A percentile compares a stretch with the other conserved stretches of the same genome.
phyloP scores from a whole-genome alignment of 2,113 vertebrate genomes.

The Passer montanus region DNA sequence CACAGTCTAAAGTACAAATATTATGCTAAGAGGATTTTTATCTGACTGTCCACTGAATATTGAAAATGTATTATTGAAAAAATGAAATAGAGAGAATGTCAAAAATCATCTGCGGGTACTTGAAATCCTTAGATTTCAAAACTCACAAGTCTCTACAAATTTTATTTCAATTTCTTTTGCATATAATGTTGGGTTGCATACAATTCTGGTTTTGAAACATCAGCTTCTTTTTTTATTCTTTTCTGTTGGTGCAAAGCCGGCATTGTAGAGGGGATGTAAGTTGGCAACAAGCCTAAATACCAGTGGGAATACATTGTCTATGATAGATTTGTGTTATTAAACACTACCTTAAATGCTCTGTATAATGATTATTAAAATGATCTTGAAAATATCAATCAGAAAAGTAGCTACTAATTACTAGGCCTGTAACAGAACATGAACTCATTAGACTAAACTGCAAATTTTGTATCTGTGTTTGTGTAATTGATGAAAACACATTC shows the following conservation, averaged over 20 bases:
- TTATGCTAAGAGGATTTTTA: not conserved
- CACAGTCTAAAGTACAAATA: not conserved
- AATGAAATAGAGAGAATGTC: not conserved
- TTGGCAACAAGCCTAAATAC: conserved; percentile 69
- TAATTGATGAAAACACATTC: conserved; percentile 67
- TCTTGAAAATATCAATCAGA: conserved; percentile 75
- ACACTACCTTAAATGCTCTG: conserved; percentile 64
- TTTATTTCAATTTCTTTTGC: not conserved
- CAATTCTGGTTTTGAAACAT: conserved; percentile 15
- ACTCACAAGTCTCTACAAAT: not conserved
- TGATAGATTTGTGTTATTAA: conserved; percentile 66
- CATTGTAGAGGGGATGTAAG: conserved; percentile 42
- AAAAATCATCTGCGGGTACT: not conserved
- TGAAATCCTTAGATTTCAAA: not conserved
- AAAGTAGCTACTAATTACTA: conserved; percentile 72
- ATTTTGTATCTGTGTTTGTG: conserved; percentile 55
- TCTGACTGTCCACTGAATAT: not conserved
- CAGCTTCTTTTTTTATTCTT: not conserved
- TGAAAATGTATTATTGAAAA: not conserved
- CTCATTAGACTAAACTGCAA: conserved; percentile 70
- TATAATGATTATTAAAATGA: conserved; percentile 62
- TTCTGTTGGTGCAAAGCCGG: conserved; percentile 49
- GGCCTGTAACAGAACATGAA: conserved; percentile 42
- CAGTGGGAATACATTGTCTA: conserved; percentile 50
- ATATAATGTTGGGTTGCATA: not conserved